These are phyloP conservation scores for Potamilus streckersoni DNA, from an alignment of 1,140 invertebrate species.

Conservation along the genomic window DNA sequence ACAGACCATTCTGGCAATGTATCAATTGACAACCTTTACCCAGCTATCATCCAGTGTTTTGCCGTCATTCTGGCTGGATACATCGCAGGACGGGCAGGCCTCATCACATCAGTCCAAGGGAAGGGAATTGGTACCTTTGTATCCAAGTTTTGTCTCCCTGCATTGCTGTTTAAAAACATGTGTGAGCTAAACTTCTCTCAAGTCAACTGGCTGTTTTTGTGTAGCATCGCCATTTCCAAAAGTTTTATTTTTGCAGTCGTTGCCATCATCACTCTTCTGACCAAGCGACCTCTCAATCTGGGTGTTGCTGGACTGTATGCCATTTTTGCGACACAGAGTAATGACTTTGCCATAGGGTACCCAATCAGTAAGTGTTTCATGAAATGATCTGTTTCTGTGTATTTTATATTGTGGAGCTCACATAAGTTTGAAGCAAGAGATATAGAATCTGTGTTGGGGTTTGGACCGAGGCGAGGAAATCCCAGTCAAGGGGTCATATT, in stretches of 20 bases:
- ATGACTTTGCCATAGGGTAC: constrained; percentile 97
- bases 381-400: neutral
- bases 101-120: constrained; percentile 86
- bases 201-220: constrained; percentile 91
- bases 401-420: neutral
- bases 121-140: constrained; percentile 94
- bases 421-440: neutral
- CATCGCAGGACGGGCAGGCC: constrained; percentile 84
- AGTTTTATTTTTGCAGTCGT: constrained; percentile 87
- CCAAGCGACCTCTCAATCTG: constrained; percentile 80
- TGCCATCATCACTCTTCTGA: constrained; percentile 80
- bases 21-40: constrained; percentile 83
- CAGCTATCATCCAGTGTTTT: constrained; percentile 91
- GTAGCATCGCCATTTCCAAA: constrained; percentile 88
- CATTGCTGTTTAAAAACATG: constrained; percentile 91
- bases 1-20: neutral
- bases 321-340: constrained; percentile 96
- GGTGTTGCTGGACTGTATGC: constrained; percentile 90
- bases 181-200: constrained; percentile 83
- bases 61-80: constrained; percentile 92
- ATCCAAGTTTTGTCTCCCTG: constrained; percentile 91
- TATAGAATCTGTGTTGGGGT: no score
- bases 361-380: constrained; percentile 84
- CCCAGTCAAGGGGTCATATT: no score
- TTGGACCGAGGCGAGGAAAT: no score